Base-by-base conservation (phyloP, 53 echinoderm and acorn worm genomes). In the Patiria pectinifera region DNA sequence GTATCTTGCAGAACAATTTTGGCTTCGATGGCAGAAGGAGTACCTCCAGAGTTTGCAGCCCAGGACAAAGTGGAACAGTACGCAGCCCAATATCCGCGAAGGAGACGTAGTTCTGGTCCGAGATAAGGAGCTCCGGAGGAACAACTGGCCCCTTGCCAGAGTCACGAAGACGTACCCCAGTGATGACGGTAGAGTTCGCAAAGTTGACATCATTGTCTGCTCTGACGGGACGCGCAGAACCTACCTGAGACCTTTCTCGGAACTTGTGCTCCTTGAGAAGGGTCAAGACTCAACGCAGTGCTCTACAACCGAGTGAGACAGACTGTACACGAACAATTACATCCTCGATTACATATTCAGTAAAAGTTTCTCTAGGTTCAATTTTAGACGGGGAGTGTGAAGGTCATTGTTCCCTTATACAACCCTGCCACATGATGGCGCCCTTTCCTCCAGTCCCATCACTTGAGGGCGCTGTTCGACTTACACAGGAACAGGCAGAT, bases 1-100 rank as follows among this genome's bases (percentile, higher is more conserved):
- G 83, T 94, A 94, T 77, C 87, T 92, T 0, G 92, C 92, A 0
- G 46, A 74, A 12, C 48, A 18, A 16, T 83, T 89, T 21, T 70
- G 60, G 71, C 69, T 81, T 13, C 26, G 75, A 25, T 94, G 94
- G 92, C 78, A 74, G 45, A 94, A 84, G 77, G 94, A 94, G 69
- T 94, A 94, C 76, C 80, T 94, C 0, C 94, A 94, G 59, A 89
- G 58, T 45, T 84, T 90, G 1, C 93, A 93, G 83, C 90, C 78
- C 1, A 78, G 89, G 13, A 84, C 78, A 78, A 93, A 93, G n/a
- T 93, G 93, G 82, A 58, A 24, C 62, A 69, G 11, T 5, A 76
- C 25, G 18, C 70, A 48, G 18, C 81, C 53, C 12, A 24, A 93
- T 35, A 25, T 93, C 6, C n/a, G 48, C 45, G 4, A 59, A 10